Percentiles rank a stretch among this genome's conserved stretches.
Evolutionary conservation across 2,888 invertebrate genomes (phyloP).

Genomic region (Caenorhabditis sinica): DNA sequence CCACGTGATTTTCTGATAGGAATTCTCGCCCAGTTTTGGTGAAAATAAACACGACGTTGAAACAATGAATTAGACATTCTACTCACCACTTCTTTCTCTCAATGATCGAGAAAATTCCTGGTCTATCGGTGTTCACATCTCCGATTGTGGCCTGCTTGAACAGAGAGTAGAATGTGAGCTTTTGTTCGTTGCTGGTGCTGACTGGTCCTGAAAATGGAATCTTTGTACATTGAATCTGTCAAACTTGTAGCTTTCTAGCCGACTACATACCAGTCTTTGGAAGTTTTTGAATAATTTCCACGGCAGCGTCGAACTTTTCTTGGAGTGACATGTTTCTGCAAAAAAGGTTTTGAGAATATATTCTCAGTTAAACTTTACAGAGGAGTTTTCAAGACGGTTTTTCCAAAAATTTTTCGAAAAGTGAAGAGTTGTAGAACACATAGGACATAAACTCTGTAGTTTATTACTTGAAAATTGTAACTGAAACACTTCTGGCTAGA

Average conservation of each 20-base stretch:
- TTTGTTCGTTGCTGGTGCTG: constrained; percentile 81
- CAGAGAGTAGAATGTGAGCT: constrained; percentile 82
- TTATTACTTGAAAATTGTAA: too few relatives aligned
- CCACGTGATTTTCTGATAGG: constrained; percentile 50
- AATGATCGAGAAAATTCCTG: constrained; percentile 81
- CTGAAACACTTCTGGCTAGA: too few relatives aligned
- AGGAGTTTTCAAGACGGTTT: too few relatives aligned
- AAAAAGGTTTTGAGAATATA: background rate
- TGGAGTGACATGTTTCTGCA: constrained; percentile 69
- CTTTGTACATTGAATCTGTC: background rate
- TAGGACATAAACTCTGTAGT: too few relatives aligned
- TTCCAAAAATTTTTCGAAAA: too few relatives aligned
- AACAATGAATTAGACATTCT: background rate
- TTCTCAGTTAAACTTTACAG: too few relatives aligned
- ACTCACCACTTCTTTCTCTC: constrained; percentile 81
- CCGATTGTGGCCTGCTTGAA: constrained; percentile 83
- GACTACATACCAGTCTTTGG: constrained; percentile 78
- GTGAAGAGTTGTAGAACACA: too few relatives aligned
- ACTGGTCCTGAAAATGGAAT: constrained; percentile 77
- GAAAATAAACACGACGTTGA: background rate
- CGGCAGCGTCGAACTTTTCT: constrained; percentile 82
- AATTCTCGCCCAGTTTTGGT: background rate
- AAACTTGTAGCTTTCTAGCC: constrained; percentile 34
- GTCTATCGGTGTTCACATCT: constrained; percentile 81
- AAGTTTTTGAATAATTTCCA: constrained; percentile 83